Conservation (phyloP, 2,113 vertebrate genomes). For the Toxotes chatareus region DNA sequence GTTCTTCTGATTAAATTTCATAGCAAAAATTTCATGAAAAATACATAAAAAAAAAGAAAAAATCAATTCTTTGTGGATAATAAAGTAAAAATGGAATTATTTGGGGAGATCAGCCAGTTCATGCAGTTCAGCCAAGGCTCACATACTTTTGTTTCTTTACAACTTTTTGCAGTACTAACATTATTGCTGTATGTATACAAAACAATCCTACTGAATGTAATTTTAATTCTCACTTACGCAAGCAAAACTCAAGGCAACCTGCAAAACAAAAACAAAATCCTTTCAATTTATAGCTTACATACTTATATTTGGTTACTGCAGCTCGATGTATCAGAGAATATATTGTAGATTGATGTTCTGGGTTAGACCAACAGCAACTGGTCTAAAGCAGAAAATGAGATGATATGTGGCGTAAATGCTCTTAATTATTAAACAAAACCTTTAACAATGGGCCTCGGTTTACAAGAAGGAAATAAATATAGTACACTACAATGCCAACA, state of each 20-base stretch:
- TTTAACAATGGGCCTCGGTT: neutral
- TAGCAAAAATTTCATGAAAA: neutral
- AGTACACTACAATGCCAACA: neutral
- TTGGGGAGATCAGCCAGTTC: neutral
- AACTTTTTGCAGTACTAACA: constrained; percentile 1
- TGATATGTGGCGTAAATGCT: neutral
- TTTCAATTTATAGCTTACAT: neutral
- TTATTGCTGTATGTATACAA: constrained; percentile 1
- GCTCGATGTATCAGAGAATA: neutral
- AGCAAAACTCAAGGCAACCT: neutral
- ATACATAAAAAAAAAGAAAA: neutral
- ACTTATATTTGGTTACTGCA: neutral
- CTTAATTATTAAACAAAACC: neutral
- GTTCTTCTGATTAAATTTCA: neutral
- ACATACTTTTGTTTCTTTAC: neutral
- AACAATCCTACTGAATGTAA: neutral
- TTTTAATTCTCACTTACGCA: constrained; percentile 8
- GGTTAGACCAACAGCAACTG: neutral
- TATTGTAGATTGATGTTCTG: neutral
- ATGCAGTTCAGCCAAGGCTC: neutral
- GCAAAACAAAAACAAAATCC: neutral
- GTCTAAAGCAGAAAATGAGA: neutral
- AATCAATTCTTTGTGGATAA: neutral
- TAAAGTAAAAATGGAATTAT: neutral
- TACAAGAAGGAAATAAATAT: neutral